Conservation (phyloP, 2,113 vertebrate species). For the Camelus bactrianus region DNA sequence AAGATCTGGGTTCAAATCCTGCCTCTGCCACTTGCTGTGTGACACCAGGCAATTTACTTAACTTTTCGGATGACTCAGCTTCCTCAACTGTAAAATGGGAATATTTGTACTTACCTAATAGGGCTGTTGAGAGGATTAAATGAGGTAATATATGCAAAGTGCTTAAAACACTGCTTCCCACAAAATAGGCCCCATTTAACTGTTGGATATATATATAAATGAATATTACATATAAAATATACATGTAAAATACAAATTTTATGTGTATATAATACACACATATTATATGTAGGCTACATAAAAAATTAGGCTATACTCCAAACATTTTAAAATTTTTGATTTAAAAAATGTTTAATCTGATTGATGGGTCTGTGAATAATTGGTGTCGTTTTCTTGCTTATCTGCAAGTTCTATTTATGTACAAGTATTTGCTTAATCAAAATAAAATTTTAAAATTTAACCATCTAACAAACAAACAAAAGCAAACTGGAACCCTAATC, state of each 20-base stretch:
- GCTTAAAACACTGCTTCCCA: not conserved
- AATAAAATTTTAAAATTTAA: not conserved
- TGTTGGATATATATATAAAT: not conserved
- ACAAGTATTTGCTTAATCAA: not conserved
- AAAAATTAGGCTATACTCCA: not conserved
- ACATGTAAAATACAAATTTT: not conserved
- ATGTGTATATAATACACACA: not conserved
- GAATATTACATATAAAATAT: not conserved
- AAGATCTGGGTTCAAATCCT: not conserved
- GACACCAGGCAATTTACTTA: not conserved
- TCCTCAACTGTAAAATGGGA: not conserved
- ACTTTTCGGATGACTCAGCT: not conserved
- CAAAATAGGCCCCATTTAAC: not conserved
- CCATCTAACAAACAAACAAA: not conserved
- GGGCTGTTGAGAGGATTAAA: not conserved
- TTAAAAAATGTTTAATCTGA: not conserved
- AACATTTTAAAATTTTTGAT: not conserved
- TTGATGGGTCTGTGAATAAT: not conserved
- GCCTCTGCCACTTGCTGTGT: not conserved
- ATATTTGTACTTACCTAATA: not conserved
- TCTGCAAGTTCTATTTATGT: not conserved
- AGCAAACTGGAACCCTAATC: not conserved
- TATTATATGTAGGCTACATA: not conserved
- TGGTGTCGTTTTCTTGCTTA: not conserved
- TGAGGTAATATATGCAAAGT: not conserved